Evolutionary conservation across 2,888 invertebrate genomes (phyloP).

Genomic region (Trachelus troglodyta): DNA sequence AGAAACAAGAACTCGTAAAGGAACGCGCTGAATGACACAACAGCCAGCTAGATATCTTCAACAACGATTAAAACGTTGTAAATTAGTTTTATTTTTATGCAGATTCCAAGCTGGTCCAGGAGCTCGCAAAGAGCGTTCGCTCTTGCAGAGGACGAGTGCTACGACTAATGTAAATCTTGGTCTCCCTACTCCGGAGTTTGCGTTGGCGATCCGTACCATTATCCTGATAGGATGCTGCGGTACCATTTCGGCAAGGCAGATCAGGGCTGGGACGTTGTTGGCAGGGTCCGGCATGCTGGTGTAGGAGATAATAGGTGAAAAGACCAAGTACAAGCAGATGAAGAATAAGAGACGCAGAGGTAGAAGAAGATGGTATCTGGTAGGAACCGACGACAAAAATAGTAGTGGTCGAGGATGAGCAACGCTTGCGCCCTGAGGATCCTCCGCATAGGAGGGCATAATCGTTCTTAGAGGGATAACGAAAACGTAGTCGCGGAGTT

Average conservation of each 20-base stretch:
- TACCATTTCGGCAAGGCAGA: slow-evolving; percentile 1
- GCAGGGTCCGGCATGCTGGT: neutral
- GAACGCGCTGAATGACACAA: neutral
- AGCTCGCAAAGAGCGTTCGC: neutral
- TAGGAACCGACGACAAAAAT: slow-evolving; percentile 40
- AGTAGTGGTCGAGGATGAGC: slow-evolving; percentile 46
- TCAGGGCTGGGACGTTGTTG: neutral
- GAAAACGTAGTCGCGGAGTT: slow-evolving; percentile 22
- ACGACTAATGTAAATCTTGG: neutral
- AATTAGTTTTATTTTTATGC: neutral
- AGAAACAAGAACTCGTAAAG: neutral
- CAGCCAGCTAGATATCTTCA: neutral
- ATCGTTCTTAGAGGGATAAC: neutral
- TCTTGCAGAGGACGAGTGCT: neutral
- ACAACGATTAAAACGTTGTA: neutral
- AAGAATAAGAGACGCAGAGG: neutral
- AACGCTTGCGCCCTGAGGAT: slow-evolving; percentile 32
- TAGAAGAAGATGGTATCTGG: neutral
- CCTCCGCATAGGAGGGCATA: neutral
- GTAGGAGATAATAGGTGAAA: slow-evolving; percentile 20
- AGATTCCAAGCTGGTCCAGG: neutral
- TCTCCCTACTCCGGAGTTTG: neutral
- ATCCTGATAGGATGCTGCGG: neutral
- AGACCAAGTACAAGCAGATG: slow-evolving; percentile 3
- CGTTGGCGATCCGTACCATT: neutral